Evolutionary conservation across 2,797 vertebrate species (phyloP).

Genomic region (Monodelphis domestica): DNA sequence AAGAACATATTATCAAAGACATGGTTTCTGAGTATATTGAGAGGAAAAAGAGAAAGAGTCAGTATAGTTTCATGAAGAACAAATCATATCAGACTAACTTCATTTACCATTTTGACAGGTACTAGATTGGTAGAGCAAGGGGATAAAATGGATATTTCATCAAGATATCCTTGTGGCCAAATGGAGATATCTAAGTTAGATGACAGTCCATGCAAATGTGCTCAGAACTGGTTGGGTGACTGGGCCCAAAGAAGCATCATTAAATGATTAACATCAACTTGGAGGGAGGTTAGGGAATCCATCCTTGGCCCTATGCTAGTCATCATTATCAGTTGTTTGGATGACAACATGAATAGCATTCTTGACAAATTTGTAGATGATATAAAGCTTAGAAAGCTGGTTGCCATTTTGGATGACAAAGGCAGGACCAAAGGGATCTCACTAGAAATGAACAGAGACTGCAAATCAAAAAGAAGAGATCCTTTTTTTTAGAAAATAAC

Average conservation of each 20-base stretch:
- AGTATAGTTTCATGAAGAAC: neutral
- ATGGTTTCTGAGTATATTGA: neutral
- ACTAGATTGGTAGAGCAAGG: neutral
- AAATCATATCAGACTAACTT: neutral
- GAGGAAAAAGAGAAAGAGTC: neutral
- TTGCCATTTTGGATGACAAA: neutral
- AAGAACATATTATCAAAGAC: neutral
- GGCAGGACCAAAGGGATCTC: neutral
- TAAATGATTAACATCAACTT: neutral
- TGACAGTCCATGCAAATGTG: neutral
- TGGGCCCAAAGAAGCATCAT: neutral
- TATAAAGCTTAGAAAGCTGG: neutral
- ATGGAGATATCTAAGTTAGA: neutral
- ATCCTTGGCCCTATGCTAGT: neutral
- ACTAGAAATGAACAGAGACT: neutral
- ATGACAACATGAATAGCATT: neutral
- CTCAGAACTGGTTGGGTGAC: neutral
- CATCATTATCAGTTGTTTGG: neutral
- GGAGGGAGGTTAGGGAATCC: neutral
- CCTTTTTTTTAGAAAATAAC: no score
- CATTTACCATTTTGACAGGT: neutral
- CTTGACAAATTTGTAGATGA: neutral
- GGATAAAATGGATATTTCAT: neutral
- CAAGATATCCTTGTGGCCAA: neutral
- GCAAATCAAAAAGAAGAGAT: neutral